Evolutionary conservation across 2,797 vertebrate species (phyloP).

Genomic region (Siniperca obscura): DNA sequence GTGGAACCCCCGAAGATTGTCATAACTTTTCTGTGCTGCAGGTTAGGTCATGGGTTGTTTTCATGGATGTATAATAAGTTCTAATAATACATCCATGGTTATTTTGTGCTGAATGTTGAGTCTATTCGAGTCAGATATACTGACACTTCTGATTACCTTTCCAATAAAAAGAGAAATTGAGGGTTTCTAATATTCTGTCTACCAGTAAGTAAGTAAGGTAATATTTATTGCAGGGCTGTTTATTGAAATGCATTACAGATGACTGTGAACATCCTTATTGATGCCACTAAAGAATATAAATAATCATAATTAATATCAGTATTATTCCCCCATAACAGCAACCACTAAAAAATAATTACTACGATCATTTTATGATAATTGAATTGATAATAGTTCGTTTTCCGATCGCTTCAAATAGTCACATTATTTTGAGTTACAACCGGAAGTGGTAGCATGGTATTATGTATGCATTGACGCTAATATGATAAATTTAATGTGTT

Average conservation of each 20-base stretch:
- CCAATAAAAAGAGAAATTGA: neutral
- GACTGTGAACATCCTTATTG: neutral
- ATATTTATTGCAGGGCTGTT: neutral
- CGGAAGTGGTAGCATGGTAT: neutral
- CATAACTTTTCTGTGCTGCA: neutral
- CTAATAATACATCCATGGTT: no score
- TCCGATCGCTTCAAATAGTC: neutral
- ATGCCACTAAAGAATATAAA: neutral
- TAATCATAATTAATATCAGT: neutral
- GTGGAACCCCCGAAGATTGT: fast-evolving
- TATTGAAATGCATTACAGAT: neutral
- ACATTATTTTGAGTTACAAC: neutral
- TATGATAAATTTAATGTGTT: neutral
- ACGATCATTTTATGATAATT: neutral
- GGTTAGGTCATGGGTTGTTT: no score
- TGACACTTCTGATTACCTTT: neutral
- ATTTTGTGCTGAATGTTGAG: neutral
- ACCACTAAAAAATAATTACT: neutral
- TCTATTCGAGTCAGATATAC: neutral
- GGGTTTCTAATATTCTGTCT: neutral
- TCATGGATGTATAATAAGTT: no score
- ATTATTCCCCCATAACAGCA: neutral
- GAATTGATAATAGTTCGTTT: neutral
- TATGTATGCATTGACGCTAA: fast-evolving
- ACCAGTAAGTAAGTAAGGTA: neutral